Evolutionary conservation across 2,113 vertebrate species (phyloP).

Genomic region (Podarcis muralis): DNA sequence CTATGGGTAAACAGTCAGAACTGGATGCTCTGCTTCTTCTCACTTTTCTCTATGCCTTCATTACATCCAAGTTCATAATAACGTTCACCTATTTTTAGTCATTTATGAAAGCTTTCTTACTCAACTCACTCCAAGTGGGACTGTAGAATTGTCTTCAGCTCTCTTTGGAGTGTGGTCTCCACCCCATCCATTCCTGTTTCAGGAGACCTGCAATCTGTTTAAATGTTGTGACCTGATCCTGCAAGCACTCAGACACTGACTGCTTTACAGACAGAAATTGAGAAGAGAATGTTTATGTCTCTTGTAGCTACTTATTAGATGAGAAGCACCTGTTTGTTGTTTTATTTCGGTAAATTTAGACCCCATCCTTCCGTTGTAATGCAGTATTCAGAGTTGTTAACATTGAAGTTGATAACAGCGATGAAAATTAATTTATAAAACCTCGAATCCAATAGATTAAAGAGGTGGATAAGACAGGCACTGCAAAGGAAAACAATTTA

Average conservation of each 20-base stretch:
- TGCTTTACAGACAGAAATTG: not conserved
- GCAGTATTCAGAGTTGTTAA: not conserved
- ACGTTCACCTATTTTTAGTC: not conserved
- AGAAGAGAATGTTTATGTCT: not conserved
- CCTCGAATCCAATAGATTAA: not conserved
- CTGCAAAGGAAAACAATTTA: not conserved
- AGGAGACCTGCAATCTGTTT: no score
- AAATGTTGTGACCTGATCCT: not conserved
- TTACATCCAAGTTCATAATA: not conserved
- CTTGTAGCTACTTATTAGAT: not conserved
- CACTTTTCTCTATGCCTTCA: not conserved
- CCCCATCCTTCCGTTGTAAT: not conserved
- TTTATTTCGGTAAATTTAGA: not conserved
- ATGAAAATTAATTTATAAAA: not conserved
- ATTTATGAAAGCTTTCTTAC: not conserved
- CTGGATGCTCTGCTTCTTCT: not conserved
- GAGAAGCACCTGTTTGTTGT: not conserved
- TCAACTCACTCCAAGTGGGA: not conserved
- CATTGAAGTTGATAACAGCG: not conserved
- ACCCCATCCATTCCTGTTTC: not conserved
- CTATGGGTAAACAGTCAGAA: not conserved
- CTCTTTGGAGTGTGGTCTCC: not conserved
- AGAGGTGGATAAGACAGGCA: not conserved
- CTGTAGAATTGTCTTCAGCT: not conserved
- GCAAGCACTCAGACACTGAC: not conserved